Conservation (phyloP, 2,888 invertebrate genomes). For the Epistrophe grossulariae region DNA sequence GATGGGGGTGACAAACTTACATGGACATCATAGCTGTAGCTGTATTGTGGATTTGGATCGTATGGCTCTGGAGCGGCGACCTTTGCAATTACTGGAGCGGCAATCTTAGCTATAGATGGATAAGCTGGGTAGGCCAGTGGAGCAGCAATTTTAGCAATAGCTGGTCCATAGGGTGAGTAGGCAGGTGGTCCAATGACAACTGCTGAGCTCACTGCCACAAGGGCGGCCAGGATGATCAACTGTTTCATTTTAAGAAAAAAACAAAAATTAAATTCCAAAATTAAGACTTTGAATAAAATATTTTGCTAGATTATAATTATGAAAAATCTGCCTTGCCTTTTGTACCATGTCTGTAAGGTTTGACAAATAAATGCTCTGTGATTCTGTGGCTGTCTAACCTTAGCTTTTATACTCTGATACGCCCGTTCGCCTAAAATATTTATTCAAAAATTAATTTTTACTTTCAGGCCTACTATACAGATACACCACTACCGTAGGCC, state of each 20-base stretch:
- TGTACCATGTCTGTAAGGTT: conserved; percentile 82
- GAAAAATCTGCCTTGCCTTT: conserved; percentile 78
- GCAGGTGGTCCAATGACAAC: conserved; percentile 81
- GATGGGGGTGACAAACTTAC: conserved; percentile 80
- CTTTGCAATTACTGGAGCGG: conserved; percentile 79
- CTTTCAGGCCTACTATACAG: conserved; percentile 69
- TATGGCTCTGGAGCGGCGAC: conserved; percentile 81
- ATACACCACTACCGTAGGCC: conserved; percentile 56
- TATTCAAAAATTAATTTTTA: conserved; percentile 74
- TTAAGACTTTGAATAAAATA: conserved; percentile 1
- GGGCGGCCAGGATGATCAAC: conserved; percentile 81
- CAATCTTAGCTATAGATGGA: conserved; percentile 78
- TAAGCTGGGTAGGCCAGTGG: conserved; percentile 76
- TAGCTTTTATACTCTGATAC: conserved; percentile 75
- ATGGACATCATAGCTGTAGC: conserved; percentile 85
- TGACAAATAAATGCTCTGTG: conserved; percentile 83
- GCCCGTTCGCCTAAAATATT: conserved; percentile 72
- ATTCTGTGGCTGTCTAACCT: conserved; percentile 79
- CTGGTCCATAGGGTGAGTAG: conserved; percentile 72
- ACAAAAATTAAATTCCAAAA: conserved; percentile 15
- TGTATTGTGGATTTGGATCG: conserved; percentile 86
- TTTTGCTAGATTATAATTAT: neutral
- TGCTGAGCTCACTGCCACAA: conserved; percentile 80
- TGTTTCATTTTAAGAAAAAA: conserved; percentile 44
- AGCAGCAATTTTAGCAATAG: conserved; percentile 62